Evolutionary conservation across 2,888 invertebrate genomes (phyloP), one percentile per base, ranked within the genome.

Genomic region (Sinelater perroti): DNA sequence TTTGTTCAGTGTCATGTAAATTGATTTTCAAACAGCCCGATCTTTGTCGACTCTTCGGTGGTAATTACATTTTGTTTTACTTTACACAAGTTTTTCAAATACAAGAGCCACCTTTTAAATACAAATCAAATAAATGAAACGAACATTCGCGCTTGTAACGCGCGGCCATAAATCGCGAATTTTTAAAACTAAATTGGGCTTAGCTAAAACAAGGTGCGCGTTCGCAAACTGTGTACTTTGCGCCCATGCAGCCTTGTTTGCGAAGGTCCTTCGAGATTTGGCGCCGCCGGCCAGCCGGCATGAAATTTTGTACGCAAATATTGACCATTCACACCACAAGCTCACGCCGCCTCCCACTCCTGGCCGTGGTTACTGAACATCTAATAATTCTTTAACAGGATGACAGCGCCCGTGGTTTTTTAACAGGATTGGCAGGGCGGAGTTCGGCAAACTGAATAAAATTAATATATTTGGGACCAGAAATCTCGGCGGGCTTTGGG

Each of bases 281-380:
- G n/a, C 4, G 18, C 20, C 8, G 6, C 13, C 13, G 40, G 40
- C 7, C n/a, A 24, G 13, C 40, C 11, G 24, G 24, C 40, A 40
- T 40, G 1, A 40, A 40, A 40, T 40, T 40, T 14, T 24, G 24
- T 14, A 40, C n/a, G 24, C 40, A 40, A 40, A 40, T 40, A 40
- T 40, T 40, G 40, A 24, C 40, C 14, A 24, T 40, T 40, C 24
- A 24, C 40, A 40, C 40, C n/a, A 2, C 10, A 21, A 24, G 13
- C 24, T 10, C 20, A 24, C 40, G 7, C 10, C 11, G 6, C 24
- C 24, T n/a, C 16, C 35, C 8, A 33, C 35, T 8, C n/a, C 11
- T 10, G 13, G 10, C 10, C 13, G 30, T 30, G 10, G 30, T 13
- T 1, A 30, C 30, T 14, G 2, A 33, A 16, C 14, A 33, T n/a